These are phyloP conservation scores for Drosophila buzzatii DNA, from an alignment of 2,888 invertebrate genomes.

Conservation along the genomic window DNA sequence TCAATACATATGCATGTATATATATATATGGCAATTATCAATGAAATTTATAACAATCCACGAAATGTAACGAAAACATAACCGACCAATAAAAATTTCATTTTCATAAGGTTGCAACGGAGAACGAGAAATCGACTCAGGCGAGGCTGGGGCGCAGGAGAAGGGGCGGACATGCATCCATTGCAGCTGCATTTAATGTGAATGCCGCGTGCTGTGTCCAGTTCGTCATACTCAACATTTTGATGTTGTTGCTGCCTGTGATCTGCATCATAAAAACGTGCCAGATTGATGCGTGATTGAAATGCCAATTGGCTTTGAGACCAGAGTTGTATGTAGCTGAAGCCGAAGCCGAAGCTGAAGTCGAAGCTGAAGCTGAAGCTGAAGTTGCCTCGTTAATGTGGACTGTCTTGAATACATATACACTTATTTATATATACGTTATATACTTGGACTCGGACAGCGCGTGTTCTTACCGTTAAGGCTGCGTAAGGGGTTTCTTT, in stretches of 20 bases:
- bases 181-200: conserved; percentile 50
- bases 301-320: conserved; percentile 75
- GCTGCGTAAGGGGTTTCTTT: conserved; percentile 39
- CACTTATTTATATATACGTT: conserved; percentile 24
- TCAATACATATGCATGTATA: conserved; percentile 47
- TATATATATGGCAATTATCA: conserved; percentile 78
- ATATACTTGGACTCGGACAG: conserved; percentile 19
- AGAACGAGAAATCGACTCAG: neutral
- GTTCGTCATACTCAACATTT: conserved; percentile 60
- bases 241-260: conserved; percentile 51
- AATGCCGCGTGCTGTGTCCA: conserved; percentile 62
- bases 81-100: conserved; percentile 77
- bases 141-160: neutral
- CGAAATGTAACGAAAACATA: conserved; percentile 80
- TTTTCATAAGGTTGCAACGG: conserved; percentile 59
- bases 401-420: conserved; percentile 17
- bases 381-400: conserved; percentile 41
- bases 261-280: conserved; percentile 84
- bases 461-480: conserved; percentile 70
- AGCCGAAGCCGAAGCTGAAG: conserved; percentile 17
- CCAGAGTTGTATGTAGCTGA: conserved; percentile 32
- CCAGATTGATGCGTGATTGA: conserved; percentile 85
- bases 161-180: conserved; percentile 15
- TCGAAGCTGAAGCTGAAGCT: conserved; percentile 27
- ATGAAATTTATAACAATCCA: conserved; percentile 82